Evolutionary conservation across 1,140 invertebrate species (phyloP).

Genomic region (Brachionus paranguensis): DNA sequence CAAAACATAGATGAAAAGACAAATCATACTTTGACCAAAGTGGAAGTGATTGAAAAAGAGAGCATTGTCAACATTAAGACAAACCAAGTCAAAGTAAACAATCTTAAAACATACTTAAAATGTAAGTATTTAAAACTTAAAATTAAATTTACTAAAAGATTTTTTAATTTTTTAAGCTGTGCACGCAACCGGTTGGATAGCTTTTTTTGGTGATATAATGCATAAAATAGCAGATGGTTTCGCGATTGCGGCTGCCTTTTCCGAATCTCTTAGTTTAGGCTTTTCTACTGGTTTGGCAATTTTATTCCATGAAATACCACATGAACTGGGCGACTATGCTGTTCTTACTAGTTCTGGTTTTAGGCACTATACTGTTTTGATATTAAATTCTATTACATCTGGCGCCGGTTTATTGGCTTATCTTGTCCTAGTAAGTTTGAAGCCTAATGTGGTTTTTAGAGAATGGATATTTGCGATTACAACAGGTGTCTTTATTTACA

Average conservation of each 20-base stretch:
- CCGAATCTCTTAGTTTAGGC: conserved; percentile 46
- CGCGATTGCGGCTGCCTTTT: conserved; percentile 58
- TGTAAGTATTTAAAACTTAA: background rate
- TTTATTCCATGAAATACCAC: conserved; percentile 58
- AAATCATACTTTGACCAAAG: background rate
- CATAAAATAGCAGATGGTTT: conserved; percentile 59
- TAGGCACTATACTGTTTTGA: background rate
- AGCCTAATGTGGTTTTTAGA: background rate
- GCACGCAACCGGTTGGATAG: conserved; percentile 51
- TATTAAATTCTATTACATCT: conserved; percentile 33
- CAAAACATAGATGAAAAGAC: background rate
- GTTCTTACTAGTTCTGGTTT: conserved; percentile 19
- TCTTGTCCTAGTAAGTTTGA: background rate
- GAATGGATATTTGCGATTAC: conserved; percentile 38
- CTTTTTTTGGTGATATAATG: conserved; percentile 56
- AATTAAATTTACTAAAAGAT: background rate
- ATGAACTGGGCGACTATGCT: conserved; percentile 50
- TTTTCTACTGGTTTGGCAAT: conserved; percentile 56
- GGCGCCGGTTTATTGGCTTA: background rate
- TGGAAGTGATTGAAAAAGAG: background rate
- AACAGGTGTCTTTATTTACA: conserved; percentile 23
- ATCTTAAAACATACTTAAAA: conserved; percentile 8
- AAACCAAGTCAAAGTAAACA: background rate
- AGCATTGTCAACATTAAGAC: background rate
- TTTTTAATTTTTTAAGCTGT: background rate